Conservation (phyloP, 2,113 vertebrate species). For the Leptocoma aspasia region DNA sequence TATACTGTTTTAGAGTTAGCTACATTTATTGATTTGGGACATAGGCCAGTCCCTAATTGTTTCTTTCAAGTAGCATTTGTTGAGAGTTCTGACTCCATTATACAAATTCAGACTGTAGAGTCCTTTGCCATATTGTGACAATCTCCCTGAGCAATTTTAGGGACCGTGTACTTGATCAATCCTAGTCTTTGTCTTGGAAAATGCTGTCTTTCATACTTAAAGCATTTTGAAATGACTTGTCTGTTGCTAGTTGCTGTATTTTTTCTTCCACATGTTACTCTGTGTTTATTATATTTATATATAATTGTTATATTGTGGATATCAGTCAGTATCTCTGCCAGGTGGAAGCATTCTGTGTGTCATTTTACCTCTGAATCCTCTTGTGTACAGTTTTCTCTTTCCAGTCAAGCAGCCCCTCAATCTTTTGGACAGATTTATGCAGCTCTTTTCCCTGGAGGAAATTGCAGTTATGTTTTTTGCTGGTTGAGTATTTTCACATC, state of each 20-base stretch:
- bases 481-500: neutral
- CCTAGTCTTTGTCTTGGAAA: neutral
- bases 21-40: constrained; percentile 62
- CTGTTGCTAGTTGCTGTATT: neutral
- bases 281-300: too few species aligned
- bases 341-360: neutral
- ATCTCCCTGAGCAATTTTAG: neutral
- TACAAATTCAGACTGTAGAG: neutral
- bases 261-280: neutral
- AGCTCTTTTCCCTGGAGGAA: neutral
- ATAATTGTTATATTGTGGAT: neutral
- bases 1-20: constrained; percentile 2
- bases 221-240: neutral
- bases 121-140: neutral
- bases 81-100: constrained; percentile 23
- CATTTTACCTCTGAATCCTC: constrained; percentile 8
- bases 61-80: constrained; percentile 43
- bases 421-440: constrained; percentile 3
- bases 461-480: neutral
- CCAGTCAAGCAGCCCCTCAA: neutral
- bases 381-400: neutral
- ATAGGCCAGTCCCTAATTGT: constrained; percentile 45
- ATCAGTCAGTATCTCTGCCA: neutral
- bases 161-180: neutral
- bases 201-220: neutral